Evolutionary conservation across 1,140 invertebrate species (phyloP), one percentile per base, ranked within the genome.

Genomic region (Wiebesia pumilae): DNA sequence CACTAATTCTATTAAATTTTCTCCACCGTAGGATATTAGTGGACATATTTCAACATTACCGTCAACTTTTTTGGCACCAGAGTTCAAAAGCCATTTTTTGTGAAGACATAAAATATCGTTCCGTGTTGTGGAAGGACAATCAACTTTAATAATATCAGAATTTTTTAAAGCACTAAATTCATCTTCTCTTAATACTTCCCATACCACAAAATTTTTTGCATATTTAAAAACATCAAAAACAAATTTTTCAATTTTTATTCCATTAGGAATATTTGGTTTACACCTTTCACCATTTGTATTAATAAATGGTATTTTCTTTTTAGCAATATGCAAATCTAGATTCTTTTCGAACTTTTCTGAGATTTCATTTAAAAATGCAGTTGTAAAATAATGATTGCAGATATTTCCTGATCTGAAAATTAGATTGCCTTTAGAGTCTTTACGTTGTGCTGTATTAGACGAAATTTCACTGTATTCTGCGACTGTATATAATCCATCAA

Each of bases 231-330:
- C 98, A 94, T 99, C 99, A 92, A 99, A 99, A 3, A 99, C 97
- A 93, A 99, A 99, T 94, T 99, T 99, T 90, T 99, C 99, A 92
- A 99, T 97, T 95, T 99, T 99, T 87, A 99, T 98, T 35, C 99
- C 99, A 92, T 99, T 99, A 0, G 97, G 96, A 90, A 96, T 95
- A 0, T 95, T 95, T 0, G 99, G 98, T 83, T 96, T 97, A 21
- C 96, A 93, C 71, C 95, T 93, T 38, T 95, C 93, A 10, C 98
- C 98, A 82, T 96, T 94, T 0, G 95, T 94, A 92, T 98, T 96
- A 0, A 99, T 94, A 90, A 96, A 97, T 0, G 98, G 96, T 89
- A 99, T 99, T 93, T 99, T 99, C 94, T 99, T 99, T 90, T 98
- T 98, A 14, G 99, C 99, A 1, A 99, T 96, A 92, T 99, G 99